Evolutionary conservation across 1,140 invertebrate genomes (phyloP), one percentile per base, ranked within the genome.

Genomic region (Zaprionus nigranus): DNA sequence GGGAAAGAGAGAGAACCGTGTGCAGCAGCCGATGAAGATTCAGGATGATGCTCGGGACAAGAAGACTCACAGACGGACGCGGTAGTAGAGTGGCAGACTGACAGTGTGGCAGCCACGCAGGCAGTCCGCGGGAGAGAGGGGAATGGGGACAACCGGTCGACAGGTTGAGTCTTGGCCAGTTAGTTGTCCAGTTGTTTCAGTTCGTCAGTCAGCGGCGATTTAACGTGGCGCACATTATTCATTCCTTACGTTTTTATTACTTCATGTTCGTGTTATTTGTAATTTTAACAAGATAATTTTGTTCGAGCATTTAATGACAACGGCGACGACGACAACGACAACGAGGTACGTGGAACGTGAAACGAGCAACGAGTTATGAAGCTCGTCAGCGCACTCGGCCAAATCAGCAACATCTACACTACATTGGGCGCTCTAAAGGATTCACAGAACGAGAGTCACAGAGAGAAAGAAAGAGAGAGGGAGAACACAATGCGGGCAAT

Each of bases 201-300:
- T n/a, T 60, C 61, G 75, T 54, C 75, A 63, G 74, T 74, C 83
- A 82, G 75, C 78, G 70, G 58, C 81, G 86, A 90, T 84, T 88
- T 88, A 90, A 81, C 85, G 85, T 90, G 85, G 85, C 81, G 85
- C 85, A 85, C 85, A 90, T 90, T 90, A 90, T 90, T 90, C 85
- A 90, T 90, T 90, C 85, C 83, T 76, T 87, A 87, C 79, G 79
- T 92, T 92, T 84, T 92, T 92, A 92, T 92, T 91, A 88, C 87
- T 88, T 64, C 84, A 79, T 85, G 84, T 88, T 92, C 91, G 81
- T 92, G 91, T 92, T 92, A 92, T 92, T 92, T 92, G 91, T 92
- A 92, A 92, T 92, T 92, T 92, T 92, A 92, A 92, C 91, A 92
- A 92, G 91, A 92, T 92, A 92, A 92, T 92, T 92, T 92, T 92